These are phyloP conservation scores for Eidolon helvum DNA, from an alignment of 2,113 vertebrate genomes.

Conservation along the genomic window DNA sequence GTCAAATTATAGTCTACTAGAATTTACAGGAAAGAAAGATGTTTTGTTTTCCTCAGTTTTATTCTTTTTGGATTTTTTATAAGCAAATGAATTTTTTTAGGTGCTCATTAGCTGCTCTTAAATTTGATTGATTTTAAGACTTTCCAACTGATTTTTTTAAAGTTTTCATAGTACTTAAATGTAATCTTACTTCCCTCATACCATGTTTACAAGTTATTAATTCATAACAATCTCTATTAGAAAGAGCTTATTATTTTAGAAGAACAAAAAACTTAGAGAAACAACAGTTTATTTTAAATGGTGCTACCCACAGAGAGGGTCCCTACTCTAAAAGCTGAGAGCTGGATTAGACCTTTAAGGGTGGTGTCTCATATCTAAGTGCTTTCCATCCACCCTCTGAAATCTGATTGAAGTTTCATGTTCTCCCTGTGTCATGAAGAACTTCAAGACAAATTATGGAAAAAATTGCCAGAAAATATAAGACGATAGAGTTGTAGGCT, in stretches of 20 bases:
- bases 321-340: not conserved
- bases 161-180: not conserved
- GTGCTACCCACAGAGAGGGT: not conserved
- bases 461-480: not conserved
- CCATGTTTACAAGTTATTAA: not conserved
- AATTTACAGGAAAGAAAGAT: not conserved
- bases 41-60: not conserved
- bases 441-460: not conserved
- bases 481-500: not conserved
- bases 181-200: not conserved
- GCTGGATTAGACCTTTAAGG: not conserved
- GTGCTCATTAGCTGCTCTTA: not conserved
- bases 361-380: not conserved
- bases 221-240: conserved; percentile 8
- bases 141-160: not conserved
- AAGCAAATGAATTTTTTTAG: not conserved
- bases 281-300: not conserved
- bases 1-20: not conserved
- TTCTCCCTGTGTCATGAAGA: not conserved
- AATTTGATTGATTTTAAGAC: conserved; percentile 28
- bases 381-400: not conserved
- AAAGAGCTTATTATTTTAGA: conserved; percentile 16
- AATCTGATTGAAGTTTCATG: not conserved
- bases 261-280: conserved; percentile 2
- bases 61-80: not conserved